Evolutionary conservation across 53 echinoderm and acorn worm genomes (phyloP).

Genomic region (Apostichopus leukothele): DNA sequence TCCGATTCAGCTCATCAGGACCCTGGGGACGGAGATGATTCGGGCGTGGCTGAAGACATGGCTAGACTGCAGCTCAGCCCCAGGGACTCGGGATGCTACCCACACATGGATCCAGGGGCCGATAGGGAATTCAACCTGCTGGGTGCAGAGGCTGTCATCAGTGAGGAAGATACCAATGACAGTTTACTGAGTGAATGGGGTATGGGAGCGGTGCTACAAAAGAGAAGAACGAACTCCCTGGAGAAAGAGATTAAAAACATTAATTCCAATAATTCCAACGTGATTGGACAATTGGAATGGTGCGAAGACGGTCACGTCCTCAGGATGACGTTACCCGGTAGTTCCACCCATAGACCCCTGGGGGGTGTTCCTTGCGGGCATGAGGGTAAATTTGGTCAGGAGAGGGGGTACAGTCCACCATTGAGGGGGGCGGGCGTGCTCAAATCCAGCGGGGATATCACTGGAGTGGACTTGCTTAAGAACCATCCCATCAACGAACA

Average conservation of each 20-base stretch:
- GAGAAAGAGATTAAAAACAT: conserved; percentile 34
- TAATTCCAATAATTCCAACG: conserved; percentile 42
- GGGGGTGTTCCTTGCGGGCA: background rate
- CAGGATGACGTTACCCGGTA: conserved; percentile 49
- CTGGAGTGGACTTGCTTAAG: conserved; percentile 44
- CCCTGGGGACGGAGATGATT: conserved; percentile 34
- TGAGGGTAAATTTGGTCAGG: background rate
- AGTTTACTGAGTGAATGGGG: conserved; percentile 33
- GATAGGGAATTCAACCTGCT: conserved; percentile 20
- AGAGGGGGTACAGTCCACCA: background rate
- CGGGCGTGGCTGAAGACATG: conserved; percentile 44
- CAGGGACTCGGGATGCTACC: conserved; percentile 46
- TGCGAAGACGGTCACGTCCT: conserved; percentile 61
- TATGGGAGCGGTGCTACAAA: conserved; percentile 3
- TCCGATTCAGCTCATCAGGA: conserved; percentile 2
- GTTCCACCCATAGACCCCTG: conserved; percentile 38
- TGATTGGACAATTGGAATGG: conserved; percentile 44
- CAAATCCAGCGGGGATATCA: conserved; percentile 33
- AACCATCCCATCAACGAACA: conserved; percentile 34
- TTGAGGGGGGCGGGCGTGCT: background rate
- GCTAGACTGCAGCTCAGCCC: conserved; percentile 34
- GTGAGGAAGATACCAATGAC: background rate
- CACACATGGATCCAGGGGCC: conserved; percentile 27
- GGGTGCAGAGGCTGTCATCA: conserved; percentile 34
- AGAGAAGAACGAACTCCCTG: background rate